Base-by-base conservation (phyloP, 2,888 invertebrate genomes). In the Pherbina coryleti region DNA sequence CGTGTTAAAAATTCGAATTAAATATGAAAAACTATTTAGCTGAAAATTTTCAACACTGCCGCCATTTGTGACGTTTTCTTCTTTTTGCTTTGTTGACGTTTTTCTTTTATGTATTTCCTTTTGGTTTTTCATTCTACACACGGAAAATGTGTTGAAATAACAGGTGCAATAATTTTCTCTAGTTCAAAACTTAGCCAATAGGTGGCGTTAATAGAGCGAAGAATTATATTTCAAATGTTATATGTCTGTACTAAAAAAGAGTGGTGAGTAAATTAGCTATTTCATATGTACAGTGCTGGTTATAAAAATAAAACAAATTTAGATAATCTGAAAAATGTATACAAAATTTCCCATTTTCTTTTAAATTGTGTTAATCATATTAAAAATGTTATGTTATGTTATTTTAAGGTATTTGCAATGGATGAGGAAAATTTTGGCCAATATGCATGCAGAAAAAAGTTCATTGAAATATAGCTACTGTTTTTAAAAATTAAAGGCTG, bases 11-110 rank as follows among this genome's bases (percentile, higher is more conserved):
- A 72, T 51, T 79, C 80, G 83, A 87, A 86, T 84, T 84, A 85
- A 86, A 86, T 85, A 83, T 82, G 64, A 79, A 82, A 87, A 84
- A 78, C 81, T 85, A 83, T 79, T 85, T 84, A 85, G 86, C 84
- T 83, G 84, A 84, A 77, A 81, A 81, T 79, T 82, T 83, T 83
- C 77, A 83, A 85, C 84, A 84, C 82, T 84, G 86, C 88, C 88
- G 89, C 89, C 89, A 89, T 88, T 88, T 85, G 84, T 85, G 86
- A 87, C 86, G 84, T 84, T 88, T 89, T 79, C 77, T 72, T 69
- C 75, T 78, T 80, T 78, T 74, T 76, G 71, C 51, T 78, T 82
- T 75, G 76, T 78, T 60, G 71, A 37, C 55, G 22, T 53, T 53
- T 73, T 73, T 25, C 19, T 31, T 64, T 31, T 64, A 31, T 31